These are phyloP conservation scores for Harpagoxenus sublaevis DNA, from an alignment of 2,888 invertebrate genomes.

Conservation along the genomic window DNA sequence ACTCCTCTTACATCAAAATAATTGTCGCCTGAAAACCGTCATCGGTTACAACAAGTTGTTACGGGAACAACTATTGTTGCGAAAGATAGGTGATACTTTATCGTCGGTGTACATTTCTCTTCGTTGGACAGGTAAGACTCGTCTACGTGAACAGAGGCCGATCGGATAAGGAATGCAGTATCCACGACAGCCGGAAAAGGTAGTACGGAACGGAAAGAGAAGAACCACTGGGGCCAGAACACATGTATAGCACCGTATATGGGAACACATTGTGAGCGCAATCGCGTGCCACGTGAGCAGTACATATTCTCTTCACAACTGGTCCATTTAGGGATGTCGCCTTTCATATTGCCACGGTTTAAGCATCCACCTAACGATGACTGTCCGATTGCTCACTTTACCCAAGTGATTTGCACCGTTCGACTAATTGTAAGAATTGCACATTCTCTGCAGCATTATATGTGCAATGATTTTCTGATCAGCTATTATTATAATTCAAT, in stretches of 20 bases:
- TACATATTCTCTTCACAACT: constrained; percentile 77
- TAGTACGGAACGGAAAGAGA: constrained; percentile 71
- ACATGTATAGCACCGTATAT: constrained; percentile 81
- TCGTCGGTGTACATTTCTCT: constrained; percentile 69
- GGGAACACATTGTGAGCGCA: constrained; percentile 79
- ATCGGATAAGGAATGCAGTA: constrained; percentile 78
- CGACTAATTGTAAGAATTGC: not conserved
- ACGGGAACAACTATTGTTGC: not conserved
- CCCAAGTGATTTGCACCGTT: not conserved
- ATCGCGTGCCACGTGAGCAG: constrained; percentile 74
- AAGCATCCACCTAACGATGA: constrained; percentile 60
- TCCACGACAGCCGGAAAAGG: constrained; percentile 77
- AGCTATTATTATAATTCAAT: not conserved
- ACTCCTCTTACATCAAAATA: not conserved
- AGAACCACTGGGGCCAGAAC: constrained; percentile 81
- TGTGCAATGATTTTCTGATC: not conserved
- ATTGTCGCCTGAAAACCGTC: not conserved
- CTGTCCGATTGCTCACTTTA: constrained; percentile 35
- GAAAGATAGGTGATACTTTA: constrained; percentile 71
- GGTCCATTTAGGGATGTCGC: constrained; percentile 74
- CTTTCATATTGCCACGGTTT: constrained; percentile 72
- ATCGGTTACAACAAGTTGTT: not conserved
- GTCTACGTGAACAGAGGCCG: constrained; percentile 75
- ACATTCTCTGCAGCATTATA: not conserved
- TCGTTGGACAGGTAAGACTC: constrained; percentile 69